Base-by-base conservation (phyloP, 2,888 invertebrate species). In the Drosophila mettleri region DNA sequence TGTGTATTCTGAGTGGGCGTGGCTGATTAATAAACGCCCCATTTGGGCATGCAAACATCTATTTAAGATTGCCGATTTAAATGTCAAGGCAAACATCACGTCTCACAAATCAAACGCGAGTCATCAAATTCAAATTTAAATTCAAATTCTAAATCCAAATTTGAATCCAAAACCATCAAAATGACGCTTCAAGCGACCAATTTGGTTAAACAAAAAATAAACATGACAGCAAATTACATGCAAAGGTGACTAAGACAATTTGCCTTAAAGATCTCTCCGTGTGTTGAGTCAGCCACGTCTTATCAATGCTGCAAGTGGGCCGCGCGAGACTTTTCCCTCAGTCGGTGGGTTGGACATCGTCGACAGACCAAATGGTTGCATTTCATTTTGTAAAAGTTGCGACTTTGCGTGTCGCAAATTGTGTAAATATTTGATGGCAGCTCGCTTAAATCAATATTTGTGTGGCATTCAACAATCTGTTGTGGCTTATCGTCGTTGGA, bases 401-500 rank as follows among this genome's bases (percentile, higher is more conserved):
- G 64, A 48, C 54, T 45, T 38, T 8, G 18, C 38, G 7, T 69
- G 29, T 51, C 16, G 33, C 60, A 74, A 74, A 73, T 45, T 63
- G 68, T 49, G 55, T 62, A 67, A 72, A 77, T 72, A 49, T 49
- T 49, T 49, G 49, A 49, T 49, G 33, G 34, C 49, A 22, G 49
- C 22, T 49, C 49, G 49, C 34, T 49, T 49, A 16, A 49, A 49
- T 49, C 49, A 49, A 49, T 49, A 49, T 49, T 49, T 67, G 54
- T 67, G 45, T 33, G 83, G 67, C 67, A 74, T 80, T 86, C 61
- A 65, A 70, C 61, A 73, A 69, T 76, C 68, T 67, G 74, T 70
- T 51, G 64, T 64, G 55, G 78, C 27, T 48, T 48, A 45, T 36
- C 29, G 61, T 64, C 60, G 46, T 55, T 60, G 43, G 45, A 62